phyloP scores from a whole-genome alignment of 2,113 vertebrate species.

The Prionailurus viverrinus region DNA sequence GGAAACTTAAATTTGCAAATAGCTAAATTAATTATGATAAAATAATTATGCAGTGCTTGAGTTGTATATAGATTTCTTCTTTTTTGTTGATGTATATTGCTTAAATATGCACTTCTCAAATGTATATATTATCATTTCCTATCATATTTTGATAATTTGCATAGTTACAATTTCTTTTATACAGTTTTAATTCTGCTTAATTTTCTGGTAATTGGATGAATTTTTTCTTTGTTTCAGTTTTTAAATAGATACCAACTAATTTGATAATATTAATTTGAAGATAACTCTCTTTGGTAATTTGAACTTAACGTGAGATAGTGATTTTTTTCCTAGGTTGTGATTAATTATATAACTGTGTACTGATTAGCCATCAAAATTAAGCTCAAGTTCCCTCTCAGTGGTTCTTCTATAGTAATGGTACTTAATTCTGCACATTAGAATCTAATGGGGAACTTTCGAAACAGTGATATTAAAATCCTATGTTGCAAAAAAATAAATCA shows the following conservation, averaged over 20 bases:
- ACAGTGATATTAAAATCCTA: background rate
- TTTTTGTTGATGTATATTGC: background rate
- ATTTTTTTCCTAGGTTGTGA: background rate
- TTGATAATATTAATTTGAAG: constrained; percentile 6
- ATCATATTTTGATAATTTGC: background rate
- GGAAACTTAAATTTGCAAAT: background rate
- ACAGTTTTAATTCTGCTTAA: background rate
- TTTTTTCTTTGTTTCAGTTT: background rate
- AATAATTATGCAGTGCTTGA: background rate
- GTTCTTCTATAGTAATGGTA: background rate
- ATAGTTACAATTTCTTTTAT: background rate
- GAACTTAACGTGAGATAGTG: background rate
- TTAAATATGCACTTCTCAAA: background rate
- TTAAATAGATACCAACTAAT: background rate
- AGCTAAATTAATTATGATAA: background rate
- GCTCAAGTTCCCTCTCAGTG: background rate
- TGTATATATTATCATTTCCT: background rate
- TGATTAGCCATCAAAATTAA: background rate
- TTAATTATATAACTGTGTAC: background rate
- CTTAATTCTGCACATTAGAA: background rate
- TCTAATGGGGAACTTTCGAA: background rate
- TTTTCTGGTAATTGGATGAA: background rate
- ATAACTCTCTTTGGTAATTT: background rate
- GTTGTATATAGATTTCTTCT: background rate
- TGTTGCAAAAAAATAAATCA: background rate